These are phyloP conservation scores for Dufourea novaeangliae DNA, from an alignment of 1,140 invertebrate genomes.

Conservation along the genomic window DNA sequence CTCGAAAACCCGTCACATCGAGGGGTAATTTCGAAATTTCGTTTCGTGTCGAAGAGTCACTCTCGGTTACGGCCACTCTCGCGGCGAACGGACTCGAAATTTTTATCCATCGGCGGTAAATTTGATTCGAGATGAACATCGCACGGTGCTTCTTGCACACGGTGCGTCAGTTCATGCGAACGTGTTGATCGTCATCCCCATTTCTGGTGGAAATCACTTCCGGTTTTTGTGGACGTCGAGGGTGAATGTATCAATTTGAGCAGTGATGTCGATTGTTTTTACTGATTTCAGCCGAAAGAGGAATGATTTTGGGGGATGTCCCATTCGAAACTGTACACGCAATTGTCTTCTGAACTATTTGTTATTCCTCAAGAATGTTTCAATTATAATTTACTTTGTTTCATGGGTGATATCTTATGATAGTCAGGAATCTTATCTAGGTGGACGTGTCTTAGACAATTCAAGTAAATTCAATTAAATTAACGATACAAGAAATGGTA, in stretches of 20 bases:
- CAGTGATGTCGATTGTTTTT: too few relatives aligned
- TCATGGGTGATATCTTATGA: background rate
- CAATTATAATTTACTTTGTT: background rate
- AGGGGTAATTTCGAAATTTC: slow-evolving; percentile 20
- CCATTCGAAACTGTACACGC: too few relatives aligned
- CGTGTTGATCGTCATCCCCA: too few relatives aligned
- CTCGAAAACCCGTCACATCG: slow-evolving; percentile 8
- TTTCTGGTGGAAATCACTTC: background rate
- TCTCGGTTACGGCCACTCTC: background rate
- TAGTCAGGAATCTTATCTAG: background rate
- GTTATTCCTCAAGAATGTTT: too few relatives aligned
- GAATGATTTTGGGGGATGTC: too few relatives aligned
- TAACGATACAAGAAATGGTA: too few relatives aligned
- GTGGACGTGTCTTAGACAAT: too few relatives aligned
- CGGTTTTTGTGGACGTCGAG: background rate
- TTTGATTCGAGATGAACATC: background rate
- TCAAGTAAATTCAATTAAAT: too few relatives aligned
- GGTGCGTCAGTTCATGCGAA: too few relatives aligned
- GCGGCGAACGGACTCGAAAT: background rate
- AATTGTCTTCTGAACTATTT: too few relatives aligned
- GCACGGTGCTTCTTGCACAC: background rate
- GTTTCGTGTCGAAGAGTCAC: slow-evolving; percentile 10
- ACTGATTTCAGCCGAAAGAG: too few relatives aligned
- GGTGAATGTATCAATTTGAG: too few relatives aligned
- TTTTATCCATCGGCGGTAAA: background rate